Conservation (phyloP, 2,888 invertebrate genomes). For the Dusona sp. region DNA sequence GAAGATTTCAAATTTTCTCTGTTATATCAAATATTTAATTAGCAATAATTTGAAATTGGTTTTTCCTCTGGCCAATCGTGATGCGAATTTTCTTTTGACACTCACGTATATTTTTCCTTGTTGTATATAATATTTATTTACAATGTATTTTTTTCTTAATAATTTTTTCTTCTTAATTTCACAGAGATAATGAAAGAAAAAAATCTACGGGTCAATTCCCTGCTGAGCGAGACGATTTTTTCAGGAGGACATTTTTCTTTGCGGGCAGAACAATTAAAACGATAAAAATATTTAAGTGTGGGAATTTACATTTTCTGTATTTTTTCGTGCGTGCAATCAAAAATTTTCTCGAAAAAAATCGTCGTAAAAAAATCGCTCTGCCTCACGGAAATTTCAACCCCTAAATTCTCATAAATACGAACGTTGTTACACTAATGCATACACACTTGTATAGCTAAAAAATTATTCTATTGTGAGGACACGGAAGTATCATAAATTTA, state of each 20-base stretch:
- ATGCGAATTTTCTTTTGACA: constrained; percentile 77
- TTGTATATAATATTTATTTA: constrained; percentile 78
- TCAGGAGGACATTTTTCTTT: background rate
- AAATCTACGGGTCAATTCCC: constrained; percentile 62
- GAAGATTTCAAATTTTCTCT: background rate
- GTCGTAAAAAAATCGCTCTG: constrained; percentile 32
- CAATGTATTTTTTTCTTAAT: constrained; percentile 72
- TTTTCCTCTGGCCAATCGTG: constrained; percentile 77
- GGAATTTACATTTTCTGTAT: too few species aligned
- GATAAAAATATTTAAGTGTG: background rate
- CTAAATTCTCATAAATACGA: constrained; percentile 78
- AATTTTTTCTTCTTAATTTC: constrained; percentile 58
- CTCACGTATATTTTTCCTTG: constrained; percentile 80
- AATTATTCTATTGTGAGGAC: constrained; percentile 64
- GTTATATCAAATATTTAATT: background rate
- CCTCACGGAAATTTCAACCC: constrained; percentile 55
- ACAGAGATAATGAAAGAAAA: constrained; percentile 71
- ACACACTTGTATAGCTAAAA: constrained; percentile 68
- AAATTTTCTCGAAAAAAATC: background rate
- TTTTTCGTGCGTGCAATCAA: too few species aligned
- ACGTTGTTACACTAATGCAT: constrained; percentile 70
- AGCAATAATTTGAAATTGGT: constrained; percentile 77
- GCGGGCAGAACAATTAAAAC: background rate
- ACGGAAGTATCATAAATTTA: constrained; percentile 55
- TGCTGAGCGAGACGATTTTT: constrained; percentile 28